These are phyloP conservation scores for Tiaroga cobitis DNA, from an alignment of 2,797 vertebrate genomes.

Conservation along the genomic window DNA sequence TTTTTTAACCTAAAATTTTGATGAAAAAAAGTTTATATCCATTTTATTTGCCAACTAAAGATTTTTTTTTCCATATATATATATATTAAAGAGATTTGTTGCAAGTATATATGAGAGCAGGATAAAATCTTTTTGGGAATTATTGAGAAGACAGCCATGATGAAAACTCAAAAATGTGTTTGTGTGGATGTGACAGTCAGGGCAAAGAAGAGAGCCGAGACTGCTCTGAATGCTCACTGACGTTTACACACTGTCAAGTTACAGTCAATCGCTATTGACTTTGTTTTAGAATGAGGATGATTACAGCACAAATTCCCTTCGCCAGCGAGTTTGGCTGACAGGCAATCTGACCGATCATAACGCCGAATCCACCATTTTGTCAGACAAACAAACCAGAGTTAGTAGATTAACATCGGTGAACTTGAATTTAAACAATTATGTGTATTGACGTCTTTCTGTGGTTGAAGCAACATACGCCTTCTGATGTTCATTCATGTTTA, in stretches of 20 bases:
- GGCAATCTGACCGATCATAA: background rate
- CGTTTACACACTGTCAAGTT: background rate
- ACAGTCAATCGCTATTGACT: slow-evolving; percentile 2
- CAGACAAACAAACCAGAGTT: background rate
- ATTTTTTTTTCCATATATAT: too few species aligned
- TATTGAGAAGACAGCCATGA: slow-evolving; percentile 17
- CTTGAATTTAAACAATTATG: background rate
- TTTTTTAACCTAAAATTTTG: background rate
- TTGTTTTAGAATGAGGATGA: background rate
- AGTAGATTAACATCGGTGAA: background rate
- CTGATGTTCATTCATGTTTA: background rate
- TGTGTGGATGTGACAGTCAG: background rate
- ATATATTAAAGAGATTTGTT: background rate
- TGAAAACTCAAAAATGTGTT: slow-evolving; percentile 6
- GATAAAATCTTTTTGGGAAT: background rate
- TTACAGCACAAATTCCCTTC: background rate
- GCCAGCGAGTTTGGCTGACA: background rate
- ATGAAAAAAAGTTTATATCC: background rate
- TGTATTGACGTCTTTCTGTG: background rate
- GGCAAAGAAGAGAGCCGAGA: background rate
- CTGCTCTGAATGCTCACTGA: background rate
- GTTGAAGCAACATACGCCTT: background rate
- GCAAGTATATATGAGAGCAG: background rate
- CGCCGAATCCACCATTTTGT: background rate
- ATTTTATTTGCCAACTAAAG: background rate